Percentiles rank a stretch among this genome's conserved stretches.
These are phyloP conservation scores for Aradophagus sp. DNA, from an alignment of 1,140 invertebrate genomes.

Conservation along the genomic window DNA sequence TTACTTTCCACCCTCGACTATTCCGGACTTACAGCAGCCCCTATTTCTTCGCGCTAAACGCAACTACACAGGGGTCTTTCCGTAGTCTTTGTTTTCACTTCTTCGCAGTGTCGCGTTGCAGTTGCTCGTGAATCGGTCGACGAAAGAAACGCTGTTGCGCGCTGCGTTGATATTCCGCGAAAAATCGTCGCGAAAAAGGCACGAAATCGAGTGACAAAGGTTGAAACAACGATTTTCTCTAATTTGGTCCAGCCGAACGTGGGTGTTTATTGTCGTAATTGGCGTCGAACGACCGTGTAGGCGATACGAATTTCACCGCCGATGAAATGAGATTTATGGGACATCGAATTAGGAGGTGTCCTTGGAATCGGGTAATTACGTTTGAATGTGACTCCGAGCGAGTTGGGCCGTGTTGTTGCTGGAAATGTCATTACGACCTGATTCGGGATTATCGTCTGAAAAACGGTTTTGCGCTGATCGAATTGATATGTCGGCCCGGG, in stretches of 20 bases:
- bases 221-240: conserved; percentile 5
- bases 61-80: conserved; percentile 70
- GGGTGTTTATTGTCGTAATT: no score
- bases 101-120: conserved; percentile 74
- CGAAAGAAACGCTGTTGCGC: conserved; percentile 46
- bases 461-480: no score
- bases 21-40: conserved; percentile 47
- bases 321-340: conserved; percentile 13
- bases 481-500: no score
- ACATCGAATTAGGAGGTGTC: conserved; percentile 13
- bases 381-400: conserved; percentile 3
- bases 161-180: conserved; percentile 26
- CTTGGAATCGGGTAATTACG: conserved; percentile 11
- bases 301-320: not conserved
- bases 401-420: no score
- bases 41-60: conserved; percentile 67
- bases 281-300: not conserved
- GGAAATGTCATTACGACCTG: not conserved
- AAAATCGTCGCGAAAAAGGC: conserved; percentile 7
- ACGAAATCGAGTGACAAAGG: not conserved
- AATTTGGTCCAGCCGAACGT: not conserved
- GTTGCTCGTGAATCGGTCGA: conserved; percentile 67
- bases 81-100: conserved; percentile 75
- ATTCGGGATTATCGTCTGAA: not conserved
- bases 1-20: conserved; percentile 54